Percentiles rank a stretch among this genome's conserved stretches.
These are phyloP conservation scores for Calidris pygmaea DNA, from an alignment of 2,113 vertebrate genomes.

Conservation along the genomic window DNA sequence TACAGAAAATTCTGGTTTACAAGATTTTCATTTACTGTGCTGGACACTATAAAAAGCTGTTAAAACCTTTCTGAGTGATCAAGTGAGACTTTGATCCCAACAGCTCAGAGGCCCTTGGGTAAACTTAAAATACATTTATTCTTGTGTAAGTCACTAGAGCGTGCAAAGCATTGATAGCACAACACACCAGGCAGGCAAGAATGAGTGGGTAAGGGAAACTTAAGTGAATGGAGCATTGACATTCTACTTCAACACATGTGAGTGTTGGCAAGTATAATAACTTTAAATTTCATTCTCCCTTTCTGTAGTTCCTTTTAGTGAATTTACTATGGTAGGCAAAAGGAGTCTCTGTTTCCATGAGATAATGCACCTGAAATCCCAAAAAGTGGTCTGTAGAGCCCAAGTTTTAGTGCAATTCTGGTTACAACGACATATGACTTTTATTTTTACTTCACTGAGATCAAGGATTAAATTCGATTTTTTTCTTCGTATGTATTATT, in stretches of 20 bases:
- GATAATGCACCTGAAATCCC: background rate
- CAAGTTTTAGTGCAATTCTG: background rate
- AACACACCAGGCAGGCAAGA: background rate
- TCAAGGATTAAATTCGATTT: background rate
- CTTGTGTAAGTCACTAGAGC: background rate
- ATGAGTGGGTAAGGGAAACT: background rate
- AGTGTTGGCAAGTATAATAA: background rate
- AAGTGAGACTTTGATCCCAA: background rate
- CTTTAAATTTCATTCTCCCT: background rate
- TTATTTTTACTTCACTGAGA: background rate
- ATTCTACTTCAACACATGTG: background rate
- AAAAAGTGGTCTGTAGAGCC: background rate
- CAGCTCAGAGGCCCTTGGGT: background rate
- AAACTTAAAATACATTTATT: background rate
- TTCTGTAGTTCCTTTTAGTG: background rate
- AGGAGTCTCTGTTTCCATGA: background rate
- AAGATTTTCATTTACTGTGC: background rate
- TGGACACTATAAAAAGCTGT: background rate
- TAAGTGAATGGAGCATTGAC: accelerated
- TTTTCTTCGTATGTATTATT: background rate
- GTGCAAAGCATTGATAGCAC: background rate
- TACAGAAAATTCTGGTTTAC: background rate
- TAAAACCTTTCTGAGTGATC: background rate
- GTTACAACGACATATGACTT: background rate
- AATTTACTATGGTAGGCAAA: background rate